Evolutionary conservation across 2,797 vertebrate genomes (phyloP), one percentile per base, ranked within the genome.

Genomic region (Ataeniobius toweri): DNA sequence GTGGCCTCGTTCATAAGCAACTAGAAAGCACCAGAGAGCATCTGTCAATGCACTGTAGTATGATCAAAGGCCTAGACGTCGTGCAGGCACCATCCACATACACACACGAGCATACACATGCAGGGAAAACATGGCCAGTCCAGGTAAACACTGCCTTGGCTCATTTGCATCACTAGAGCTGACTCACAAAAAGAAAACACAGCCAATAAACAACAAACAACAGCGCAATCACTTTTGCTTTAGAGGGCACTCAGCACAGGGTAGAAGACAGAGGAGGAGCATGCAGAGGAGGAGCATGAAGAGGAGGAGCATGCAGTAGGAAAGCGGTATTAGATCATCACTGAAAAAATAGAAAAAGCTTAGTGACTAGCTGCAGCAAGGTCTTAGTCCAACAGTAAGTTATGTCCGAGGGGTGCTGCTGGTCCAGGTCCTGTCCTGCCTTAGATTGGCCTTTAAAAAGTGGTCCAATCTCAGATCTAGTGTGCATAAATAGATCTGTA

Each of bases 401-500:
- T 83, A 55, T 82, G 79, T 75, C 59, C 46, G 68, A 84, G 82
- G 83, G 89, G 81, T 83, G 51, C 75, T 3, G 74, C 55, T 67
- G 63, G 86, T 83, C 87, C 82, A 50, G 56, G 75, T 88, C 73
- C 86, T 82, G 80, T 81, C 82, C 79, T 83, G 73, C 61, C 55
- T 56, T 9, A 56, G 18, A 53, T 63, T 53, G 85, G 67, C 90
- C 85, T 89, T 92, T 80, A 91, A 94, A 91, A 94, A 93, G 89
- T 93, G 92, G 92, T 83, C 90, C 93, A 94, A 93, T 94, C 94
- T 94, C 89, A 90, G 94, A 91, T 94, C 91, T 91, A 86, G 91
- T 83, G 93, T 85, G 86, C 91, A 93, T 89, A 94, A 95, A 95
- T 94, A 91, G 86, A 94, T 86, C 83, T 86, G 89, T 95, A 95